phyloP scores from a whole-genome alignment of 2,797 vertebrate genomes.

The Benthosema pterotum region DNA sequence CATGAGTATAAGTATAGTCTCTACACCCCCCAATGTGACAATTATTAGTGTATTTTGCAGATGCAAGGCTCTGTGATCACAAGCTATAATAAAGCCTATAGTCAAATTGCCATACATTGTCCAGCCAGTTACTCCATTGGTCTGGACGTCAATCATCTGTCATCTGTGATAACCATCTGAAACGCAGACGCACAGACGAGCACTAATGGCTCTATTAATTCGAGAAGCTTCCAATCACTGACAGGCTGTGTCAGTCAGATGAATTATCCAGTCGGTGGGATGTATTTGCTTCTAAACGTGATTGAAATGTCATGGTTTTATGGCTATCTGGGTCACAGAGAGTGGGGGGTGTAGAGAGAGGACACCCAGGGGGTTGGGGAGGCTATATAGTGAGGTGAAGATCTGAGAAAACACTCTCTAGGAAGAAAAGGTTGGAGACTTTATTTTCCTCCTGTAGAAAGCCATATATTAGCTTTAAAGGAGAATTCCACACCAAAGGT shows the following conservation, averaged over 20 bases:
- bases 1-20: neutral
- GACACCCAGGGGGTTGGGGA: too few species aligned
- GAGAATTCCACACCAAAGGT: too few species aligned
- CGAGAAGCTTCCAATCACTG: conserved; percentile 59
- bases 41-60: conserved; percentile 3
- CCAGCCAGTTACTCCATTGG: conserved; percentile 19
- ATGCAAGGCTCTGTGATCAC: neutral
- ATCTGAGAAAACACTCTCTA: too few species aligned
- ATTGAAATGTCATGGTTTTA: conserved; percentile 40
- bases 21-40: too few species aligned
- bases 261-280: conserved; percentile 59
- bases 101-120: conserved; percentile 18
- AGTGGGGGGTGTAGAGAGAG: too few species aligned
- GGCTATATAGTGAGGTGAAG: too few species aligned
- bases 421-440: too few species aligned
- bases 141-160: conserved; percentile 54
- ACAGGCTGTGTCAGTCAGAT: conserved; percentile 56
- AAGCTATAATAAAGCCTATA: conserved; percentile 2
- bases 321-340: conserved; percentile 21
- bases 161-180: conserved; percentile 22
- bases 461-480: too few species aligned
- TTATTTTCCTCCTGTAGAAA: too few species aligned
- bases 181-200: conserved; percentile 25
- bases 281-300: conserved; percentile 33
- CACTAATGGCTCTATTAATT: conserved; percentile 46